These are phyloP conservation scores for Bergia puertoricense DNA, from an alignment of 92 coral and sea anemone genomes.

Conservation along the genomic window DNA sequence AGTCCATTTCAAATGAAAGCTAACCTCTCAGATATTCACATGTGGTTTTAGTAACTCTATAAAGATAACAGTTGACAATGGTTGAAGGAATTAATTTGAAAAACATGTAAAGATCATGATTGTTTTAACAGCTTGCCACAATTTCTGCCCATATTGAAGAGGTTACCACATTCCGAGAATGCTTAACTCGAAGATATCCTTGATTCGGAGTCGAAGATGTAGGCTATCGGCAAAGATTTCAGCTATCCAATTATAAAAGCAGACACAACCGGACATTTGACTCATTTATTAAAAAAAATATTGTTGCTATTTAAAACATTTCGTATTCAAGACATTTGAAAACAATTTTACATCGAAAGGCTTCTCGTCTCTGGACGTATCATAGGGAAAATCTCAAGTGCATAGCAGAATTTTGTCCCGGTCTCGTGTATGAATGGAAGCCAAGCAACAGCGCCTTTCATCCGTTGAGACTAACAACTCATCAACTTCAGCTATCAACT, in stretches of 20 bases:
- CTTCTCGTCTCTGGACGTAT: not conserved
- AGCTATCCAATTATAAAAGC: not conserved
- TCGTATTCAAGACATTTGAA: not conserved
- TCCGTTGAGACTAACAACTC: not conserved
- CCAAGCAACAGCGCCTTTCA: no score
- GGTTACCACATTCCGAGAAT: not conserved
- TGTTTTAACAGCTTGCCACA: constrained; percentile 1
- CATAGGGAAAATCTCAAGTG: not conserved
- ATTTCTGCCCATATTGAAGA: not conserved
- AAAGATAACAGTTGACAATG: not conserved
- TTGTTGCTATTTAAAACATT: not conserved
- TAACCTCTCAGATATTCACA: not conserved
- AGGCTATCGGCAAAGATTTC: not conserved
- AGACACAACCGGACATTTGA: not conserved
- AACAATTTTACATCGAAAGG: not conserved
- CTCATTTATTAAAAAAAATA: not conserved
- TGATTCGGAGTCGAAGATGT: not conserved
- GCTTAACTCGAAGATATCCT: not conserved
- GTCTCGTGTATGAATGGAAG: no score
- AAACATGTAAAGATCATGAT: not conserved
- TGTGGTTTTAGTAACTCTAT: not conserved
- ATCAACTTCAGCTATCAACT: not conserved
- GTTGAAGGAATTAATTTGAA: not conserved
- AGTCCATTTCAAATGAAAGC: no score
- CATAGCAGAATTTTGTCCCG: no score